phyloP scores from a whole-genome alignment of 2,888 invertebrate genomes.

The Anoplius nigerrimus region DNA sequence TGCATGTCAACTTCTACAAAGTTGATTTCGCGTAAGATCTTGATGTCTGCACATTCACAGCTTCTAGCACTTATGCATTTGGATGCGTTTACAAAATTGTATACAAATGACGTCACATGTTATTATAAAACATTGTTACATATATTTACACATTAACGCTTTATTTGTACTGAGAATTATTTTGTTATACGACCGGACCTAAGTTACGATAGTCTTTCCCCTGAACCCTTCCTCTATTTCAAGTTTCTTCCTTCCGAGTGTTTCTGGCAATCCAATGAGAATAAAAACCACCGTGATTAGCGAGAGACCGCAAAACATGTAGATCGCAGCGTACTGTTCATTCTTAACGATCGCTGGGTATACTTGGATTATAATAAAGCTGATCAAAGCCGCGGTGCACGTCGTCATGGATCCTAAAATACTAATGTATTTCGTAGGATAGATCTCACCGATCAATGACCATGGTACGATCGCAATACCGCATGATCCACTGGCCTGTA shows the following conservation, averaged over 20 bases:
- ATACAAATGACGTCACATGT: too few species aligned
- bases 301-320: constrained; percentile 60
- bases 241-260: constrained; percentile 61
- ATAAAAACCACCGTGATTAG: constrained; percentile 64
- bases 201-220: too few species aligned
- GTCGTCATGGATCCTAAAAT: constrained; percentile 74
- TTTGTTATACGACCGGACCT: too few species aligned
- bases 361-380: constrained; percentile 75
- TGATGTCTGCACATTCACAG: too few species aligned
- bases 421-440: constrained; percentile 75
- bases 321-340: constrained; percentile 57
- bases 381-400: constrained; percentile 74
- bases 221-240: constrained; percentile 61
- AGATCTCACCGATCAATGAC: constrained; percentile 77
- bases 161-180: too few species aligned
- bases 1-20: too few species aligned
- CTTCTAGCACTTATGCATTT: too few species aligned
- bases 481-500: constrained; percentile 70
- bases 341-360: constrained; percentile 66
- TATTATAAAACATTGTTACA: too few species aligned
- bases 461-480: constrained; percentile 77
- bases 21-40: too few species aligned
- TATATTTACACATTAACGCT: too few species aligned
- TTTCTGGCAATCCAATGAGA: constrained; percentile 62
- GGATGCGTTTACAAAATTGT: too few species aligned